phyloP scores from a whole-genome alignment of 2,113 vertebrate species.

The Cinclus mexicanus region DNA sequence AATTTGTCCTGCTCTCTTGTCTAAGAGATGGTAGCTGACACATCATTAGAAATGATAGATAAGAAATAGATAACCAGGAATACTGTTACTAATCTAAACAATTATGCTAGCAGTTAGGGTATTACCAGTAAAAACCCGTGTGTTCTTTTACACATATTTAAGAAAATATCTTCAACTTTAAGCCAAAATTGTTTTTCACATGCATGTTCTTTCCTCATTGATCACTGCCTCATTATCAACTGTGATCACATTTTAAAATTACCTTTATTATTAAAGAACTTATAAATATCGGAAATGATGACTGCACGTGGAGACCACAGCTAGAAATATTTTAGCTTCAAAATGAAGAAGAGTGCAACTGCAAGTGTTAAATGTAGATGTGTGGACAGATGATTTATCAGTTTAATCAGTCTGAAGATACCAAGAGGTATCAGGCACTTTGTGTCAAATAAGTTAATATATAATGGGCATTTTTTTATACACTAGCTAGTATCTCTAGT shows the following conservation, averaged over 20 bases:
- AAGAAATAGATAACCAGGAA: neutral
- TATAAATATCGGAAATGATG: neutral
- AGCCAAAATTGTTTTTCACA: neutral
- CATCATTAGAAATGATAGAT: neutral
- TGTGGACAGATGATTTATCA: neutral
- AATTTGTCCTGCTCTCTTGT: neutral
- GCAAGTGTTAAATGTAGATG: neutral
- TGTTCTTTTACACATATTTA: neutral
- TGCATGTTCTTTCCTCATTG: neutral
- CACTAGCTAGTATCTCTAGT: neutral
- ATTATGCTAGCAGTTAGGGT: neutral
- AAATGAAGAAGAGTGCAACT: neutral
- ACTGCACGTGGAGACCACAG: neutral
- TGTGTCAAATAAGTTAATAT: neutral
- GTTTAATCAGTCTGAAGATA: neutral
- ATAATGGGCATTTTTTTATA: neutral
- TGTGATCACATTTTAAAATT: neutral
- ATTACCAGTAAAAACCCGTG: fast-evolving
- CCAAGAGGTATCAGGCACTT: neutral
- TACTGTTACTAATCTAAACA: neutral
- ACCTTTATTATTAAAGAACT: neutral
- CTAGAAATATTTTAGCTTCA: neutral
- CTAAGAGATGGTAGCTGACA: neutral
- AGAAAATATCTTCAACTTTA: neutral
- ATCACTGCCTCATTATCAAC: neutral